phyloP scores from a whole-genome alignment of 1,140 invertebrate genomes.

The Sminthurides bifidus region DNA sequence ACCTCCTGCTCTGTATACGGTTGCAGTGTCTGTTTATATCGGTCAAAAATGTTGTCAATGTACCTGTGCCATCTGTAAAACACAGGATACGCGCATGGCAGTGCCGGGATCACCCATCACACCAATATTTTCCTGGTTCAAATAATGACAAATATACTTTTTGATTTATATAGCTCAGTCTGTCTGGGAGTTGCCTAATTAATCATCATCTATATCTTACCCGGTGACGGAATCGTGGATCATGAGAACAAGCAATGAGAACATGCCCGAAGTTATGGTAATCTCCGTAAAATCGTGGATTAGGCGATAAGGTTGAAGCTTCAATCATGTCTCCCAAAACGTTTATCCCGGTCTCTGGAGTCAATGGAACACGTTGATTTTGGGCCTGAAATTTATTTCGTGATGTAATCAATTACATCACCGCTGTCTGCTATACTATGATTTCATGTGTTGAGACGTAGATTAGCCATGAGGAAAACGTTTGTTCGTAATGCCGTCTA shows the following conservation, averaged over 20 bases:
- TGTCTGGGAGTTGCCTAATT: not conserved
- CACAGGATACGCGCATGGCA: constrained; percentile 54
- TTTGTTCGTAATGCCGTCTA: no score
- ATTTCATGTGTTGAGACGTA: no score
- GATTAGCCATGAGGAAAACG: no score
- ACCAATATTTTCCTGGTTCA: constrained; percentile 34
- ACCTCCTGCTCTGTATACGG: constrained; percentile 11
- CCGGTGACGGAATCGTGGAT: constrained; percentile 46
- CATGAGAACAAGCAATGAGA: constrained; percentile 54
- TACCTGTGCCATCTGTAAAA: constrained; percentile 76
- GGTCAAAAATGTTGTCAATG: constrained; percentile 63
- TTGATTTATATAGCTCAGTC: not conserved
- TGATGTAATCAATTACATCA: not conserved
- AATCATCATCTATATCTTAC: constrained; percentile 3
- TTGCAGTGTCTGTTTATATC: constrained; percentile 35
- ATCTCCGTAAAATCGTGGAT: constrained; percentile 49
- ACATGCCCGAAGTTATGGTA: constrained; percentile 56
- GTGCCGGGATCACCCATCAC: constrained; percentile 35
- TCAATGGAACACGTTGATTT: not conserved
- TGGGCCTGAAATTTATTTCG: not conserved
- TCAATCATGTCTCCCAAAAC: constrained; percentile 68
- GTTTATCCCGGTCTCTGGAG: constrained; percentile 52
- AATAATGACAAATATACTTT: not conserved
- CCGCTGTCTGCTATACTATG: no score
- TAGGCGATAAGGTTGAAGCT: constrained; percentile 52